These are phyloP conservation scores for Microchrysa polita DNA, from an alignment of 2,888 invertebrate genomes.

Conservation along the genomic window DNA sequence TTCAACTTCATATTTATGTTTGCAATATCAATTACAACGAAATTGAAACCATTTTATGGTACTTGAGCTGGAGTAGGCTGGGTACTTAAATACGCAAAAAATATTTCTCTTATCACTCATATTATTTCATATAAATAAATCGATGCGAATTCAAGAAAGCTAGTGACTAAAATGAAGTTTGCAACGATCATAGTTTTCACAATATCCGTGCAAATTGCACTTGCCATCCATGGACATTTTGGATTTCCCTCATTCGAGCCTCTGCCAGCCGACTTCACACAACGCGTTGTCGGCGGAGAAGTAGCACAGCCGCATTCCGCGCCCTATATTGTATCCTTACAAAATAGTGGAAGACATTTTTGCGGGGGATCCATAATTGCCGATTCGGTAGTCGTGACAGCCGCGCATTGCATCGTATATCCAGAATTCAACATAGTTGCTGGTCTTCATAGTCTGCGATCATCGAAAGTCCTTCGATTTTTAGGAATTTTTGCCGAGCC, in stretches of 20 bases:
- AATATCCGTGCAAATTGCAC: neutral
- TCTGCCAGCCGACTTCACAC: neutral
- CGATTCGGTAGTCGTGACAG: slow-evolving; percentile 48
- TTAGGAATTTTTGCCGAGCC: slow-evolving; percentile 50
- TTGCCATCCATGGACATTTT: neutral
- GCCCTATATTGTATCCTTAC: slow-evolving; percentile 48
- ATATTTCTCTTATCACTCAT: neutral
- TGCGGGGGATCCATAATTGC: slow-evolving; percentile 48
- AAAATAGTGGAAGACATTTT: slow-evolving; percentile 37
- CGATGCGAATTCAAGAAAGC: neutral
- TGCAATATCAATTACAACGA: too few species aligned
- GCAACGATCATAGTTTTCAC: neutral
- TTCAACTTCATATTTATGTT: too few species aligned
- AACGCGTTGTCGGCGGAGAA: slow-evolving; percentile 49
- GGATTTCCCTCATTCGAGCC: slow-evolving; percentile 26
- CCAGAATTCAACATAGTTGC: slow-evolving; percentile 54
- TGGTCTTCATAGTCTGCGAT: slow-evolving; percentile 61
- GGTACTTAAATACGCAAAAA: neutral
- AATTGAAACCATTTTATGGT: too few species aligned
- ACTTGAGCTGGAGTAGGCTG: neutral
- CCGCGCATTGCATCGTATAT: slow-evolving; percentile 48
- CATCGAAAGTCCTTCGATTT: slow-evolving; percentile 56
- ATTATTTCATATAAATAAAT: slow-evolving; percentile 1
- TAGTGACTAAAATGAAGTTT: neutral
- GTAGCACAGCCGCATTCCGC: slow-evolving; percentile 44